A percentile compares a stretch with the other conserved stretches of the same genome.
phyloP scores from a whole-genome alignment of 2,888 invertebrate genomes.

The Hoplodrina ambigua region DNA sequence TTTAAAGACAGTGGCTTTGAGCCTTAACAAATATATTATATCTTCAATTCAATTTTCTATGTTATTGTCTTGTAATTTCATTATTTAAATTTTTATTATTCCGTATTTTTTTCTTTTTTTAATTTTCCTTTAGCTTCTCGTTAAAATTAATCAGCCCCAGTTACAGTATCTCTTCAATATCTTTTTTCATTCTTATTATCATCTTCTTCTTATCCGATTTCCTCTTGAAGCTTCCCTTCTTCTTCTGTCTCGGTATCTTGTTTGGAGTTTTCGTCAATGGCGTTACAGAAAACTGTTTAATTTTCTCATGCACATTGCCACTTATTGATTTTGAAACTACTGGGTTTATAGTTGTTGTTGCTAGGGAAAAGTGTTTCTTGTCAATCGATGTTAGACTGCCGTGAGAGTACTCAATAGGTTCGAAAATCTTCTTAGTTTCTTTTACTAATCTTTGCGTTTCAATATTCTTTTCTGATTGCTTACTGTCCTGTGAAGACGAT shows the following conservation, averaged over 20 bases:
- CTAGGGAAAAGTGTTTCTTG: slow-evolving; percentile 71
- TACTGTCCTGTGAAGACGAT: slow-evolving; percentile 78
- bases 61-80: slow-evolving; percentile 26
- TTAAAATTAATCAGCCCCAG: slow-evolving; percentile 12
- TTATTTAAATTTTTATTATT: neutral
- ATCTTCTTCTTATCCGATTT: slow-evolving; percentile 80
- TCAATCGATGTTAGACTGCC: slow-evolving; percentile 73
- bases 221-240: slow-evolving; percentile 80
- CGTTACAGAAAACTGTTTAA: slow-evolving; percentile 82
- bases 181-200: slow-evolving; percentile 83
- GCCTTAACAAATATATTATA: slow-evolving; percentile 36
- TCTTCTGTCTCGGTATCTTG: slow-evolving; percentile 77
- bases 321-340: slow-evolving; percentile 74
- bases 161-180: slow-evolving; percentile 84
- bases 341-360: slow-evolving; percentile 69
- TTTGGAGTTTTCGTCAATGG: slow-evolving; percentile 70
- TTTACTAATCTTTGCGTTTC: slow-evolving; percentile 72
- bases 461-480: slow-evolving; percentile 65
- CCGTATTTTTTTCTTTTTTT: neutral
- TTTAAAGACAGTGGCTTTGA: slow-evolving; percentile 52
- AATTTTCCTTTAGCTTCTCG: neutral
- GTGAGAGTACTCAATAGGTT: slow-evolving; percentile 74
- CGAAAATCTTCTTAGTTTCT: slow-evolving; percentile 82
- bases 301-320: slow-evolving; percentile 86
- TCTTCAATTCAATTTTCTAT: slow-evolving; percentile 32